Conservation (phyloP, 2,113 vertebrate species). For the Hiodon alosoides region DNA sequence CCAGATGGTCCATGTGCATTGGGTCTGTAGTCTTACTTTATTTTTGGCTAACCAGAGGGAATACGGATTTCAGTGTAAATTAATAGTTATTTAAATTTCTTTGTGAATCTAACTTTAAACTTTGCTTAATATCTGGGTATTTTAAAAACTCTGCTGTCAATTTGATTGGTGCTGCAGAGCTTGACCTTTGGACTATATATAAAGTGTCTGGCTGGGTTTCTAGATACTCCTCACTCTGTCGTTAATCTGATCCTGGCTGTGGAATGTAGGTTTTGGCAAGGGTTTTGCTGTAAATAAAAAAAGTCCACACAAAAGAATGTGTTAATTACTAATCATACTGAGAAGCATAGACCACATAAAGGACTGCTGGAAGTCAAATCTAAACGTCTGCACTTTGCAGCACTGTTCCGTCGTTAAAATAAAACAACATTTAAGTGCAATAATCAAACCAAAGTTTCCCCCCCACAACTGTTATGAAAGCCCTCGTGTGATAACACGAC, state of each 20-base stretch:
- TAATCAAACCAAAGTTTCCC: constrained; percentile 28
- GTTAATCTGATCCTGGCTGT: constrained; percentile 70
- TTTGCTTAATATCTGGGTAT: background rate
- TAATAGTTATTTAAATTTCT: background rate
- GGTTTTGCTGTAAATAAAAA: constrained; percentile 57
- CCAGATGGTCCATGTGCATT: background rate
- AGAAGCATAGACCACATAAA: constrained; percentile 38
- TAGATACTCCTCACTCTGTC: constrained; percentile 46
- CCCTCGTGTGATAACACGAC: constrained; percentile 19
- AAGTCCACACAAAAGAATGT: constrained; percentile 59
- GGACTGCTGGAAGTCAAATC: constrained; percentile 42
- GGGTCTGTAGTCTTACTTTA: background rate
- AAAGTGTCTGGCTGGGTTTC: constrained; percentile 63
- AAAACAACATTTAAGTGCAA: constrained; percentile 37
- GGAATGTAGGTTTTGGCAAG: constrained; percentile 73
- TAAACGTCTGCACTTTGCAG: constrained; percentile 23
- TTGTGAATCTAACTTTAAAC: background rate
- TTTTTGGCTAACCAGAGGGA: background rate
- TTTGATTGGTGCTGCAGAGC: constrained; percentile 36
- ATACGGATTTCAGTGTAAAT: background rate
- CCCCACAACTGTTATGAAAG: constrained; percentile 15
- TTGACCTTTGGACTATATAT: constrained; percentile 30
- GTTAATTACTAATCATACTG: constrained; percentile 67
- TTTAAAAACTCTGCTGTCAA: constrained; percentile 34
- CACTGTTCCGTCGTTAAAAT: constrained; percentile 31